Evolutionary conservation across 2,888 invertebrate genomes (phyloP), one percentile per base, ranked within the genome.

Genomic region (Microctonus brassicae): DNA sequence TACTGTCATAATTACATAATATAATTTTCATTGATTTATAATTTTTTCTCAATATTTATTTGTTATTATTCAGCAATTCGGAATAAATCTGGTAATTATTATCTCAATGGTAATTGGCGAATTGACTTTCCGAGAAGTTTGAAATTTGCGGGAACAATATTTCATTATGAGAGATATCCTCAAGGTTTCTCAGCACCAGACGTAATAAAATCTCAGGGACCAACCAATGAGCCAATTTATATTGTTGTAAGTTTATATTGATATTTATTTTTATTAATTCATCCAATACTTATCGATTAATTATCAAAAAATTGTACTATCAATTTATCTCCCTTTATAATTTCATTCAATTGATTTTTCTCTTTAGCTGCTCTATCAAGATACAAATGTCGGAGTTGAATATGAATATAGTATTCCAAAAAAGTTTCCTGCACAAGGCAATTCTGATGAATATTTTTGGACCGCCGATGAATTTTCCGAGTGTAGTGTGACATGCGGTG

Each of bases 21-120:
- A 22, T 1, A 22, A 6, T 22, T 22, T 11, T 1, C 2, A 0
- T 34, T 4, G 10, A 39, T 1, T 7, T 6, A 36, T 4, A 26
- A 52, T 39, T 34, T 36, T 3, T 53, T 60, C 10, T 11, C 20
- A 11, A 33, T 33, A n/a, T 13, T 24, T 33, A 39, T 29, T 13
- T 17, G 34, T 20, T 53, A 33, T 26, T 74, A 87, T 86, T n/a
- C 85, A 94, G 98, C 97, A 5, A 90, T 98, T 62, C 91, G 97
- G 76, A 96, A 96, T 87, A 90, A 92, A 69, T 90, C 93, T 60
- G 95, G 94, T 3, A 91, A 94, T 79, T 99, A 95, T 86, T 97
- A 96, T 85, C 89, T 99, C 65, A 99, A 99, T 88, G 98, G 98
- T 0, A 94, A 97, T 86, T 97, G 96, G 93, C 92, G 94, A 83